Evolutionary conservation across 2,797 vertebrate genomes (phyloP).

Genomic region (Microctenopoma steveboyesi): DNA sequence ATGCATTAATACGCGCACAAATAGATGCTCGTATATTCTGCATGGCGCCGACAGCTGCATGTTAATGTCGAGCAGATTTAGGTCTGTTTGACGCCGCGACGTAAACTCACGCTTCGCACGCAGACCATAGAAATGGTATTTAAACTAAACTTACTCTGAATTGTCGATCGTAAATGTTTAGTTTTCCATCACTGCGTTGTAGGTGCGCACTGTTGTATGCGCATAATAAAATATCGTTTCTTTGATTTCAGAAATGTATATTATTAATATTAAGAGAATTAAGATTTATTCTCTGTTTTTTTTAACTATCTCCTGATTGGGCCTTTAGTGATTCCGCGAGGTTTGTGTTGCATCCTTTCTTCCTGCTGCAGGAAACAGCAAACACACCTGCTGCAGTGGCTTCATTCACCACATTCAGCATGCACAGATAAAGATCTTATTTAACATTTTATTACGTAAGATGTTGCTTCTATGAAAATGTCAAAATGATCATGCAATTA

Average conservation of each 20-base stretch:
- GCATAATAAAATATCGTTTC: not conserved
- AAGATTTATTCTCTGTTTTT: not conserved
- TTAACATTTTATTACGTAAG: not conserved
- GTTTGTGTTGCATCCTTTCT: conserved; percentile 3
- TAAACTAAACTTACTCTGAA: not conserved
- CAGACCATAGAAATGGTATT: not conserved
- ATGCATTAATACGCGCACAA: conserved; percentile 12
- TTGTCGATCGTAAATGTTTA: not conserved
- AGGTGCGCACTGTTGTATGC: not conserved
- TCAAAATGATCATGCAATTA: not conserved
- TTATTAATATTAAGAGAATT: not conserved
- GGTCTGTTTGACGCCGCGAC: not conserved
- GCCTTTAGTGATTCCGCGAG: conserved; percentile 21
- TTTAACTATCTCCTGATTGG: not conserved
- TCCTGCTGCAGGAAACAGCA: conserved; percentile 6
- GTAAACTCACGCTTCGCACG: not conserved
- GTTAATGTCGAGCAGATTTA: not conserved
- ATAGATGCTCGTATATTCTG: conserved; percentile 18
- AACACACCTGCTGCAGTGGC: conserved; percentile 20
- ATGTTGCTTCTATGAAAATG: not conserved
- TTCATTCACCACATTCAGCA: not conserved
- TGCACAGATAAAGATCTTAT: not conserved
- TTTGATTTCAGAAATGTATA: not conserved
- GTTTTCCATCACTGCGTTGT: not conserved
- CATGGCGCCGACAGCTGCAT: conserved; percentile 20